These are phyloP conservation scores for Austrolebias charrua DNA, from an alignment of 2,797 vertebrate genomes.

Conservation along the genomic window DNA sequence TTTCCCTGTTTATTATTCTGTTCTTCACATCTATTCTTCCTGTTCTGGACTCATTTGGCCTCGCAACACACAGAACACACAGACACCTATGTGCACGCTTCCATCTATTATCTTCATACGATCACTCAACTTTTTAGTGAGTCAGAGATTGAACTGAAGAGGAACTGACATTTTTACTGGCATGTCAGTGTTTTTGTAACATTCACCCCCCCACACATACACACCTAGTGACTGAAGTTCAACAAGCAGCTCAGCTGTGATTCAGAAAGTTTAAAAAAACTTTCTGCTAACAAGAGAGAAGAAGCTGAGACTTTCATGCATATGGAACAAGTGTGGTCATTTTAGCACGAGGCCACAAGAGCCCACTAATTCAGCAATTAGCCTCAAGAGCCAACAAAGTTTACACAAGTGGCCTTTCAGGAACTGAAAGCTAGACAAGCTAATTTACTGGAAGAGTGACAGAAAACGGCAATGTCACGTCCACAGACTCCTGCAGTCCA, in stretches of 20 bases:
- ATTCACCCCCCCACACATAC: constrained; percentile 14
- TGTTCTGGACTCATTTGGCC: constrained; percentile 5
- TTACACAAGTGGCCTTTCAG: constrained; percentile 29
- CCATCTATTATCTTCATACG: constrained; percentile 5
- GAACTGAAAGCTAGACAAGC: constrained; percentile 20
- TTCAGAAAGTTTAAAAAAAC: constrained; percentile 20
- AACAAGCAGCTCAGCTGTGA: constrained; percentile 34
- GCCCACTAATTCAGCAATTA: constrained; percentile 49
- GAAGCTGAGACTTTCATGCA: constrained; percentile 1
- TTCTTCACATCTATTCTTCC: constrained; percentile 29
- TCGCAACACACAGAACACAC: background rate
- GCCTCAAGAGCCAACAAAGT: constrained; percentile 20
- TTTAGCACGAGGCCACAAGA: constrained; percentile 27
- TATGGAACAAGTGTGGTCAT: constrained; percentile 26
- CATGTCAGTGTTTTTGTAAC: background rate
- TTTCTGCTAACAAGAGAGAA: background rate
- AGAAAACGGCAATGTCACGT: background rate
- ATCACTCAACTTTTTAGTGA: constrained; percentile 27
- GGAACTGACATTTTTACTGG: constrained; percentile 7
- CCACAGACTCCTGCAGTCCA: background rate
- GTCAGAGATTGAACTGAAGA: constrained; percentile 28
- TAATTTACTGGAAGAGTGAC: constrained; percentile 16
- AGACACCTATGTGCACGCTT: background rate
- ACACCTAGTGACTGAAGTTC: constrained; percentile 41
- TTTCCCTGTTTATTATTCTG: constrained; percentile 15